Base-by-base conservation (phyloP, 2,797 vertebrate genomes). In the Hydrophis major region DNA sequence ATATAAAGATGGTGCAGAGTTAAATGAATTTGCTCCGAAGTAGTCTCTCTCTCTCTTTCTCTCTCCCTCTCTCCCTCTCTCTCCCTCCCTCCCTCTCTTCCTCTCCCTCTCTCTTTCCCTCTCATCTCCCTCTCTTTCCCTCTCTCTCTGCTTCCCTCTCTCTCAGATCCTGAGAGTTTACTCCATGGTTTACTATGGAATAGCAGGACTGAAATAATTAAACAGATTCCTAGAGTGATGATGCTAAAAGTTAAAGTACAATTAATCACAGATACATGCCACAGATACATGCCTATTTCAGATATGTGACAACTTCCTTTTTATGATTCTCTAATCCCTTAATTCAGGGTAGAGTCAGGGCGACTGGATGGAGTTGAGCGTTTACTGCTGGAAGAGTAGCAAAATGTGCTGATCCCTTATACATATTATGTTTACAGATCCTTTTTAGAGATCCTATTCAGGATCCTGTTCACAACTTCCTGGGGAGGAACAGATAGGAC, bases 71-170 rank as follows among this genome's bases (percentile, higher is more conserved):
- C 11, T 0, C 27, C 4, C 27, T 63, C 61, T 4, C 25, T 28
- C 57, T 6, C 18, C 18, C 57, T 57, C 56, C 1, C 56, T 0
- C 55, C 0, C 13, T 16, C 3, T 4, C 18, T 0, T 16, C 0
- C 57, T 2, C 20, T 1, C 18, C 0, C 18, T 22, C 20, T 2
- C 20, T 59, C 57, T 6, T 20, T 57, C 4, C 1, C 50, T 53
- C 50, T 53, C 8, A 53, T 53, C 56, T 14, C 14, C 8, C 56
- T 57, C 4, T 55, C 53, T 13, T 11, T 55, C 60, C 8, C 25
- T 4, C 60, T 18, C 56, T 0, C 14, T 57, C 56, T 18, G 14
- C 56, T 3, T 27, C 60, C 3, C 25, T 61, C 22, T 25, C 60
- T 25, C 60, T 61, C 27, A 28, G 11, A 20, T 74, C 66, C 14